A percentile compares a stretch with the other conserved stretches of the same genome.
Conservation (phyloP, 1,140 invertebrate genomes). For the Prorops nasuta region DNA sequence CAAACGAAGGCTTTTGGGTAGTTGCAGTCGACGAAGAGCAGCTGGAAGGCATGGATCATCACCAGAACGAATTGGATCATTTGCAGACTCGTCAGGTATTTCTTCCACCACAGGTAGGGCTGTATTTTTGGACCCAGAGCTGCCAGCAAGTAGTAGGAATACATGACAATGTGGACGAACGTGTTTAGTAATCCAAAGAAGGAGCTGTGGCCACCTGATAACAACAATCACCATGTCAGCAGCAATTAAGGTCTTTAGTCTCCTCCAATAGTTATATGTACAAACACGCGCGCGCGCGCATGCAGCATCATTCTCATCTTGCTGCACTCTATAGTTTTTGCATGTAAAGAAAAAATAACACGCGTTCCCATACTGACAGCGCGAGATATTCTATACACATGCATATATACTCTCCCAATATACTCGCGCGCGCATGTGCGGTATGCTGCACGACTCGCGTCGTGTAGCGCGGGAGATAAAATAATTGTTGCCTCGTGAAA, state of each 20-base stretch:
- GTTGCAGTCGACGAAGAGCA: slow-evolving; percentile 82
- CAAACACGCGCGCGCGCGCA: too few species aligned
- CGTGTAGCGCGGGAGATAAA: not conserved
- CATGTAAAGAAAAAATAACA: too few species aligned
- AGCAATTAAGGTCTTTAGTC: too few species aligned
- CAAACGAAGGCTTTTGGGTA: slow-evolving; percentile 75
- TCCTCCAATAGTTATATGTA: too few species aligned
- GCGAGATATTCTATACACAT: too few species aligned
- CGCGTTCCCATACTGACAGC: too few species aligned
- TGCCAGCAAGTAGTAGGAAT: slow-evolving; percentile 84
- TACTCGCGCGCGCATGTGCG: not conserved
- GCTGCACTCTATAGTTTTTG: too few species aligned
- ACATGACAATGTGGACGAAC: slow-evolving; percentile 90
- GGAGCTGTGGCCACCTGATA: slow-evolving; percentile 70
- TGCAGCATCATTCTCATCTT: too few species aligned
- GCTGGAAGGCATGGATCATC: slow-evolving; percentile 78
- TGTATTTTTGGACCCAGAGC: slow-evolving; percentile 82
- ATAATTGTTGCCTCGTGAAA: not conserved
- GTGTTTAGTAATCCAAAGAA: slow-evolving; percentile 86
- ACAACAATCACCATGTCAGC: not conserved
- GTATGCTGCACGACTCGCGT: not conserved
- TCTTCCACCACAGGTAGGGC: slow-evolving; percentile 93
- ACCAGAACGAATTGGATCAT: slow-evolving; percentile 83
- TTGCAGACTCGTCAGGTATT: slow-evolving; percentile 83
- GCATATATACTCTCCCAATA: not conserved